Base-by-base conservation (phyloP, 1,140 invertebrate genomes). In the Brachionus plicatilis region DNA sequence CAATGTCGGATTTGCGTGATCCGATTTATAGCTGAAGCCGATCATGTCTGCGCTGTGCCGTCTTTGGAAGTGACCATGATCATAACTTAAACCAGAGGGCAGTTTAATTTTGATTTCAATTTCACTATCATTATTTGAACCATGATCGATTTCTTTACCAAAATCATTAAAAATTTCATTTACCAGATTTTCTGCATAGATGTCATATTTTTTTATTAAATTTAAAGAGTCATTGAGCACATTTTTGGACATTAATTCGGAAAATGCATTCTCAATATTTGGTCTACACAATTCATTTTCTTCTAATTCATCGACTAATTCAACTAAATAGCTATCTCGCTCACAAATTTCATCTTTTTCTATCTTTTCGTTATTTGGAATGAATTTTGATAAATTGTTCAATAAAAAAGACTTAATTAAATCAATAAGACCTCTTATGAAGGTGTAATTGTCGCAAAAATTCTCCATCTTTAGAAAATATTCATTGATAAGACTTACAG, bases 81-180 rank as follows among this genome's bases (percentile, higher is more conserved):
- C 6, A 50, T 29, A 24, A 27, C 17, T 33, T 1, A 14, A 8
- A 11, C 9, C 14, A 27, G 4, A 9, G 3, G 41, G 43, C 20
- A 76, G 43, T 12, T 76, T 76, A 20, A 76, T 76, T 47, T 76
- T 50, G 20, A 76, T 76, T 76, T 76, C 72, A 14, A 20, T 76
- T 50, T 76, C 72, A 12, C 9, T 76, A 12, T 76, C 72, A 24
- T 43, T 75, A n/a, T 43, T 43, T 43, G 6, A 14, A 17, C 37
- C 45, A 3, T 50, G 9, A 11, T 7, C 33, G 37, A 33, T 20
- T 43, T 41, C 68, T 43, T 72, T 72, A 12, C 68, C 33, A 72
- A 76, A 8, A 20, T 76, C 72, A 50, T 76, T 17, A 50, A 76
- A 50, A 12, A 76, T 76, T 53, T 76, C 27, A 53, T 53, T 27